These are phyloP conservation scores for Atethmia centrago DNA, from an alignment of 2,888 invertebrate genomes.

Conservation along the genomic window DNA sequence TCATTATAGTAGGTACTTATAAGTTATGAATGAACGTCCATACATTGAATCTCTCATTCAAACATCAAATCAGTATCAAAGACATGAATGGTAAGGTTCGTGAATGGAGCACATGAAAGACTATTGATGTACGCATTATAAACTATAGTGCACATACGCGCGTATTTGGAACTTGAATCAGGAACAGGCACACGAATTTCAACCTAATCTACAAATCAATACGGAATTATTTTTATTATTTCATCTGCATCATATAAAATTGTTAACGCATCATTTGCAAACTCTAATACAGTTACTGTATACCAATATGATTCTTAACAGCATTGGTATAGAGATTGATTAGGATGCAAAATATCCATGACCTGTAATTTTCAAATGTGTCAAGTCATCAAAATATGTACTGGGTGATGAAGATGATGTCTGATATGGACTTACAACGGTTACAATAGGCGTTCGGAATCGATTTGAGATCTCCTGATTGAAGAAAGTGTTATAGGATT, in stretches of 20 bases:
- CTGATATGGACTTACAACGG: conserved; percentile 78
- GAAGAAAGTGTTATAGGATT: conserved; percentile 70
- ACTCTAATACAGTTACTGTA: conserved; percentile 11
- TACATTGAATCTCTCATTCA: conserved; percentile 69
- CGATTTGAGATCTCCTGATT: conserved; percentile 79
- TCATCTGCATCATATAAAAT: conserved; percentile 33
- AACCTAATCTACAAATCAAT: conserved; percentile 20
- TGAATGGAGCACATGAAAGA: conserved; percentile 83
- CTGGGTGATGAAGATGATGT: conserved; percentile 75
- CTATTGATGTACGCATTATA: conserved; percentile 75
- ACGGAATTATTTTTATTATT: conserved; percentile 24
- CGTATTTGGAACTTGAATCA: conserved; percentile 24
- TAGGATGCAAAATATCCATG: conserved; percentile 9
- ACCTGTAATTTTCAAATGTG: conserved; percentile 67
- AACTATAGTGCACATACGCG: conserved; percentile 56
- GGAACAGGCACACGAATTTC: conserved; percentile 30
- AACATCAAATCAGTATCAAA: conserved; percentile 70
- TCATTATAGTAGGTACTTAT: conserved; percentile 48
- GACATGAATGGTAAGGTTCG: conserved; percentile 80
- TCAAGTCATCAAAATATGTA: conserved; percentile 79
- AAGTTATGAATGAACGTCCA: conserved; percentile 68
- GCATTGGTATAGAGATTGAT: conserved; percentile 22
- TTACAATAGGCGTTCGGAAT: conserved; percentile 79
- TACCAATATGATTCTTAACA: conserved; percentile 48
- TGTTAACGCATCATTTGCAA: conserved; percentile 43